Base-by-base conservation (phyloP, 1,140 invertebrate genomes). In the Drosophila repletoides region DNA sequence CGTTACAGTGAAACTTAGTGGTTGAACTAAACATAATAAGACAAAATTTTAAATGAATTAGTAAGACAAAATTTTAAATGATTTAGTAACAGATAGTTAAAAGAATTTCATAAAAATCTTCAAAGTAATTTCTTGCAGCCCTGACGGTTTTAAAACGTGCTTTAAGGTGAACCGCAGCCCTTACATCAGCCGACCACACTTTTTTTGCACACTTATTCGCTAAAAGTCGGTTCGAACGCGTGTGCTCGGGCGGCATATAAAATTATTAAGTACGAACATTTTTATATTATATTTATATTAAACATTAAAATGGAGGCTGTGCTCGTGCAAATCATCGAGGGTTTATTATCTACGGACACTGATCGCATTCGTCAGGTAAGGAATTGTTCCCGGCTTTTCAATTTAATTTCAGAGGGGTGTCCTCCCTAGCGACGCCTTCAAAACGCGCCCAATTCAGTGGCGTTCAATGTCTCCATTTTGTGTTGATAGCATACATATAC, bases 321-420 rank as follows among this genome's bases (percentile, higher is more conserved):
- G 17, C 61, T 90, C 43, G 72, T 86, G 24, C 55, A 81, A 34
- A 72, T 90, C 28, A 88, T 90, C 19, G 46, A 59, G 3, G 88
- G 87, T 28, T 70, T 90, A 15, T 21, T 90, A 29, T 74, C 67
- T 34, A 52, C 76, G 5, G 89, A 90, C n/a, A 90, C 64, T 5
- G 66, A 90, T 41, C 75, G 88, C 1, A 92, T 94, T 70, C 90
- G 91, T 66, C 87, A 93, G 91, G 93, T 94, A 91, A 67, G 43
- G 3, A 1, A 28, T n/a, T n/a, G n/a, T n/a, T n/a, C n/a, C 21
- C 51, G 33, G 45, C 29, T 46, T 34, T 19, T n/a, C 5, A 1
- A 15, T 15, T 31, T 28, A 3, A 45, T 5, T 5, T 22, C n/a
- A 46, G 2, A 17, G 7, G 5, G 12, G 26, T 12, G 10, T 69